A percentile compares a stretch with the other conserved stretches of the same genome.
phyloP scores from a whole-genome alignment of 2,797 vertebrate species.

The Cichlasoma orientale region DNA sequence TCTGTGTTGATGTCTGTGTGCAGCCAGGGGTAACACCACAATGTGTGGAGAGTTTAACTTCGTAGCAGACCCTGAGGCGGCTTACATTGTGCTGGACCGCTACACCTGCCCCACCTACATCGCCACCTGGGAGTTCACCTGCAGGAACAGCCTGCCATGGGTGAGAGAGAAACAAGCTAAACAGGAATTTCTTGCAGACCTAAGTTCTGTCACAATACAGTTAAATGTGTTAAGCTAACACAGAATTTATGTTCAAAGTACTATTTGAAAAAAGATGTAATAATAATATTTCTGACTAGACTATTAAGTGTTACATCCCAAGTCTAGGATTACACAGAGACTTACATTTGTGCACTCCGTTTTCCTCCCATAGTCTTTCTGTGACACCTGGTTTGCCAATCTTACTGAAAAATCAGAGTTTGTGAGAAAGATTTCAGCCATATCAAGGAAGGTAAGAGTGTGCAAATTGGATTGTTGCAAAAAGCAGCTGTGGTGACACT shows the following conservation, averaged over 20 bases:
- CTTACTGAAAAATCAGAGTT: conserved; percentile 48
- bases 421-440: conserved; percentile 27
- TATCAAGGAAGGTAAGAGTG: conserved; percentile 1
- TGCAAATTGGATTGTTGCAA: not conserved
- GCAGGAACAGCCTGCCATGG: conserved; percentile 74
- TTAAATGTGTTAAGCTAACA: not conserved
- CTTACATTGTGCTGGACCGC: conserved; percentile 77
- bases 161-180: conserved; percentile 39
- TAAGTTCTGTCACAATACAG: not conserved
- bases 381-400: conserved; percentile 9
- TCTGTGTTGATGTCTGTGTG: not conserved
- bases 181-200: not conserved
- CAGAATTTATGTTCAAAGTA: not conserved
- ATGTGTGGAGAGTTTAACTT: conserved; percentile 83
- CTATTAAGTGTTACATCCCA: too few relatives aligned
- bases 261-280: not conserved
- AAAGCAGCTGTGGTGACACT: too few relatives aligned
- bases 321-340: too few relatives aligned
- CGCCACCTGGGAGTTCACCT: conserved; percentile 78
- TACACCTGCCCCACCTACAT: conserved; percentile 79
- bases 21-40: conserved; percentile 79
- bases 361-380: conserved; percentile 40
- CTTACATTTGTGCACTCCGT: not conserved
- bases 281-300: too few relatives aligned
- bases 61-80: conserved; percentile 79